Evolutionary conservation across 2,888 invertebrate species (phyloP), one percentile per base, ranked within the genome.

Genomic region (Campaea margaritaria): DNA sequence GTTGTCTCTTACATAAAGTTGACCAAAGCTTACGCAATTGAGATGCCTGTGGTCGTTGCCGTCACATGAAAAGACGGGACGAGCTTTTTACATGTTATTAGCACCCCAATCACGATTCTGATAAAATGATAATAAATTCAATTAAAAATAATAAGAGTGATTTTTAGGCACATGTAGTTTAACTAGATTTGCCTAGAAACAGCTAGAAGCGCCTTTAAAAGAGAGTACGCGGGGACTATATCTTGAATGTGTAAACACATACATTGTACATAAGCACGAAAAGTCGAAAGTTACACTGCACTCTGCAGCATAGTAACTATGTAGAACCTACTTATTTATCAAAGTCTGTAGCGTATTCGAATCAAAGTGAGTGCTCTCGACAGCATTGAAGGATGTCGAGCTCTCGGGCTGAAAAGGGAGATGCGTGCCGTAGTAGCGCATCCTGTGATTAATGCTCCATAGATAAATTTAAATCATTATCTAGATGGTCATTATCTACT

Each of bases 281-380:
- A 3, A 21, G n/a, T 3, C 2, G 21, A 21, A 21, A 21, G 21
- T 21, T 5, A 21, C 2, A 3, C 21, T 2, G 2, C 5, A 3
- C 21, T 21, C 21, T 21, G 21, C 21, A 21, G 3, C 21, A 21
- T 5, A 21, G 21, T 21, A 3, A 21, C 21, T 21, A 21, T 5
- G 21, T 21, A 21, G 21, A 21, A 21, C 21, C 21, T 36, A 36
- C 36, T n/a, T 28, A 41, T 15, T 44, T 44, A 52, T 45, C 21
- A 31, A 50, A 52, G 43, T 15, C 27, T 48, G 58, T 12, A 15
- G 31, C 34, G 28, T 2, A 16, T 48, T 5, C 50, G 41, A 65
- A 64, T 70, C 62, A 65, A 57, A 64, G 67, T 58, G 62, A 73
- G 65, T 67, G 65, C 64, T 65, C 65, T 62, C 58, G 43, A 21